Evolutionary conservation across 2,888 invertebrate genomes (phyloP).

Genomic region (Harmothoe impar): DNA sequence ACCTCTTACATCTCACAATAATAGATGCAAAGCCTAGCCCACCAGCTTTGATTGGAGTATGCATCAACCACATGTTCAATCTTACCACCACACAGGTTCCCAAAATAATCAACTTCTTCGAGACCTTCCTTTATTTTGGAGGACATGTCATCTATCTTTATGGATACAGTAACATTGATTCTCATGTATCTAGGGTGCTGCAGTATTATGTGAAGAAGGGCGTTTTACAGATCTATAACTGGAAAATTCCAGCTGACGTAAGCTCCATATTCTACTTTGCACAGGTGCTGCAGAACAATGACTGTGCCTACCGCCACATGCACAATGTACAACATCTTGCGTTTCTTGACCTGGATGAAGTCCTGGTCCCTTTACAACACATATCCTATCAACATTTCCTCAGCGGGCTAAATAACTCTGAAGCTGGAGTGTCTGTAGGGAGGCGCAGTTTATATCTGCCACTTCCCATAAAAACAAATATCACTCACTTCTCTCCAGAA

Average conservation of each 20-base stretch:
- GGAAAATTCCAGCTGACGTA: not conserved
- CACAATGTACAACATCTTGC: not conserved
- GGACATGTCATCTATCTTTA: not conserved
- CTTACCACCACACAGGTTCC: not conserved
- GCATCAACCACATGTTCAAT: not conserved
- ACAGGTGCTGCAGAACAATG: not conserved
- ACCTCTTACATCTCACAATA: not conserved
- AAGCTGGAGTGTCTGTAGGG: no score
- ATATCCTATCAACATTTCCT: no score
- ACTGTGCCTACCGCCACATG: not conserved
- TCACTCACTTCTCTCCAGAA: no score
- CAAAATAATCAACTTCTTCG: not conserved
- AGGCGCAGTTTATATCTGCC: no score
- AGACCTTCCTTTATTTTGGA: not conserved
- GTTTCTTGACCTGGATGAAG: constrained; percentile 25
- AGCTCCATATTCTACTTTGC: not conserved
- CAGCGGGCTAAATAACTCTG: no score
- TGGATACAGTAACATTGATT: not conserved
- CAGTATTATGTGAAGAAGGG: constrained; percentile 12
- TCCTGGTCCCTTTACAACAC: not conserved
- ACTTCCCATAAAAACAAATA: no score
- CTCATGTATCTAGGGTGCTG: not conserved
- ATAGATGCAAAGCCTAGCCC: not conserved
- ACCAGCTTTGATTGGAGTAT: not conserved
- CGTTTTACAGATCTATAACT: not conserved